phyloP scores from a whole-genome alignment of 2,797 vertebrate species.

The Pogonophryne albipinna region DNA sequence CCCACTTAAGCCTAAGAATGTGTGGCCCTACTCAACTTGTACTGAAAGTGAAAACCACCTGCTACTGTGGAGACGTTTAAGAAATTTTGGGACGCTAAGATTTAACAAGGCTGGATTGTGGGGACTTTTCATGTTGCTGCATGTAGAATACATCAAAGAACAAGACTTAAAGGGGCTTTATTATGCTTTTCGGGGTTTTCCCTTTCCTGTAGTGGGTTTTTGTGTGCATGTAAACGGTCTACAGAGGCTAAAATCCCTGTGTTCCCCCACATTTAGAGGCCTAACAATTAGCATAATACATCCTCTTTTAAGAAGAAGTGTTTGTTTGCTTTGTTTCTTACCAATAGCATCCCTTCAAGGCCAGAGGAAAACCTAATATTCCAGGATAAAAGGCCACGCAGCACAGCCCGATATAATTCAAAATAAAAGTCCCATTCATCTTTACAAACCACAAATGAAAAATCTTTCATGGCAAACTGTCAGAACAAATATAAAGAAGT shows the following conservation, averaged over 20 bases:
- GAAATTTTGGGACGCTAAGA: slow-evolving; percentile 35
- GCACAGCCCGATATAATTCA: not conserved
- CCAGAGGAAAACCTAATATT: slow-evolving; percentile 14
- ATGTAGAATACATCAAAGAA: not conserved
- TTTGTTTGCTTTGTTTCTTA: too few species aligned
- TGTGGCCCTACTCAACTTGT: slow-evolving; percentile 59
- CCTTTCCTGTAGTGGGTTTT: too few species aligned
- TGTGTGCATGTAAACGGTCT: too few species aligned
- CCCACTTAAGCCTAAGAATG: slow-evolving; percentile 68
- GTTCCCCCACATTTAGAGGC: too few species aligned
- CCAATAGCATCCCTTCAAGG: slow-evolving; percentile 52
- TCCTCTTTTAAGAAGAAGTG: too few species aligned
- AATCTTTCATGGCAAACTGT: not conserved
- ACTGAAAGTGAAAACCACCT: slow-evolving; percentile 54
- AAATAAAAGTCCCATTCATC: slow-evolving; percentile 25
- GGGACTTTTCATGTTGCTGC: not conserved
- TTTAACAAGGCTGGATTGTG: slow-evolving; percentile 6
- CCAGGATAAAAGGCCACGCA: not conserved
- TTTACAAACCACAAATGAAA: slow-evolving; percentile 18
- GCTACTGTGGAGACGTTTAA: slow-evolving; percentile 38
- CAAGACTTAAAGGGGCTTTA: not conserved
- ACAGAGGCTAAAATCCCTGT: too few species aligned
- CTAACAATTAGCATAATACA: too few species aligned
- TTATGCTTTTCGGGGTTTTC: too few species aligned
- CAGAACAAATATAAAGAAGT: slow-evolving; percentile 6